These are phyloP conservation scores for Campoletis raptor DNA, from an alignment of 2,888 invertebrate species.

Conservation along the genomic window DNA sequence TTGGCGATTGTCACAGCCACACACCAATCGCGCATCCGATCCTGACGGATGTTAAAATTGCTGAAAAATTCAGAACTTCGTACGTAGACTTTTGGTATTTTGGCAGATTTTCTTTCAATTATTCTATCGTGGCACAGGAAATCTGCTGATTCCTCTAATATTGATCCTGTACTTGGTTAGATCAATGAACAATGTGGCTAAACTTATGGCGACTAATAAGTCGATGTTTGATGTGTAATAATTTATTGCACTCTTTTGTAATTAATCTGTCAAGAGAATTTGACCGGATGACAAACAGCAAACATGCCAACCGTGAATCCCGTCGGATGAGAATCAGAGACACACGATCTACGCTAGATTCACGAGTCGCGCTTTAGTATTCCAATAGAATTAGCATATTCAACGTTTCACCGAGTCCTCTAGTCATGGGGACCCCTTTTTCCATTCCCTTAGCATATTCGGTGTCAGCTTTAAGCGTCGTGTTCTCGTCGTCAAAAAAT, in stretches of 20 bases:
- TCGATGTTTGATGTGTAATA: background rate
- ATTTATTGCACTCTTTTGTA: background rate
- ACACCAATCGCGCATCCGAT: no score
- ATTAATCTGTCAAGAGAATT: background rate
- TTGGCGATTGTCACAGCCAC: no score
- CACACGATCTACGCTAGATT: conserved; percentile 21
- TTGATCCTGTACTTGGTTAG: background rate
- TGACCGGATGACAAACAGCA: conserved; percentile 5
- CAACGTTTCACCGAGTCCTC: conserved; percentile 12
- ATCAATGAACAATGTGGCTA: background rate
- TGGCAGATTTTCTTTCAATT: background rate
- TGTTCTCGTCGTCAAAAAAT: background rate
- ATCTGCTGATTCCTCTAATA: background rate
- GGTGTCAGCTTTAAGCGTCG: background rate
- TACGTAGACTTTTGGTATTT: background rate
- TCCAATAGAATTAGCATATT: conserved; percentile 43
- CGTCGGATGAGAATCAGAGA: background rate
- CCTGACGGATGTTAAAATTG: no score
- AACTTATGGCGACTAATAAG: background rate
- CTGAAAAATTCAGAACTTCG: no score
- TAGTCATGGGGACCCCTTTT: background rate
- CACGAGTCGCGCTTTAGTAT: conserved; percentile 34
- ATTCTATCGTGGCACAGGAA: background rate
- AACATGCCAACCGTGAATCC: background rate
- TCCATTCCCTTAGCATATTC: conserved; percentile 1